Percentiles rank a stretch among this genome's conserved stretches.
Evolutionary conservation across 2,888 invertebrate genomes (phyloP).

Genomic region (Malacosoma neustria): DNA sequence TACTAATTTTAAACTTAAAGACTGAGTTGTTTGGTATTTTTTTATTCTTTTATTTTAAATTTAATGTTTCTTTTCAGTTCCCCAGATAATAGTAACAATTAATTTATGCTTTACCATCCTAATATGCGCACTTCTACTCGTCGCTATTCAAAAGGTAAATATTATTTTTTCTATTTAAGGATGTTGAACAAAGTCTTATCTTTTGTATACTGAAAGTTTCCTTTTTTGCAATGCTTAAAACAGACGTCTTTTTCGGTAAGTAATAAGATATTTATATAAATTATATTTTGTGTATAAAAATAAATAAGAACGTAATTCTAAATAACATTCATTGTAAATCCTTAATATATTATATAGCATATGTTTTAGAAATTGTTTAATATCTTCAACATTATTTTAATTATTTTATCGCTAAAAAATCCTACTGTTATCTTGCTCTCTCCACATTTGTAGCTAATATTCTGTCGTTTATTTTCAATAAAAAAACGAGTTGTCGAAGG

Average conservation of each 20-base stretch:
- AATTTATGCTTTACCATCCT: constrained; percentile 89
- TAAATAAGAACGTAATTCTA: background rate
- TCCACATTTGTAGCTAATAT: too few relatives aligned
- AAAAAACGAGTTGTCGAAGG: too few relatives aligned
- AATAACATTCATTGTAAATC: background rate
- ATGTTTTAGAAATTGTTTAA: background rate
- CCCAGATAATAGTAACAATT: constrained; percentile 84
- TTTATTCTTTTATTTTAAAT: background rate
- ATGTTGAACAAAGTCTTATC: background rate
- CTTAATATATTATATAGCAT: background rate
- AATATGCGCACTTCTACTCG: constrained; percentile 83
- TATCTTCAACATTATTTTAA: background rate
- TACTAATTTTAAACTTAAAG: background rate
- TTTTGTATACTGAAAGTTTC: background rate
- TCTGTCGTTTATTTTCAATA: too few relatives aligned
- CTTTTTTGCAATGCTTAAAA: too few relatives aligned
- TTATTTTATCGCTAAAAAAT: background rate
- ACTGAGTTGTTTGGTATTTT: background rate
- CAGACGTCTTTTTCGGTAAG: constrained; percentile 45
- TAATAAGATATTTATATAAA: too few relatives aligned
- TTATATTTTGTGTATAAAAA: too few relatives aligned
- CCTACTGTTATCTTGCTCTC: too few relatives aligned
- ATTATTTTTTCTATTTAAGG: background rate
- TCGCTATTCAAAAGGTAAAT: constrained; percentile 84
- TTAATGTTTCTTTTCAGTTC: constrained; percentile 66